Percentiles rank a stretch among this genome's conserved stretches.
Evolutionary conservation across 2,888 invertebrate species (phyloP).

Genomic region (Rotaria socialis): DNA sequence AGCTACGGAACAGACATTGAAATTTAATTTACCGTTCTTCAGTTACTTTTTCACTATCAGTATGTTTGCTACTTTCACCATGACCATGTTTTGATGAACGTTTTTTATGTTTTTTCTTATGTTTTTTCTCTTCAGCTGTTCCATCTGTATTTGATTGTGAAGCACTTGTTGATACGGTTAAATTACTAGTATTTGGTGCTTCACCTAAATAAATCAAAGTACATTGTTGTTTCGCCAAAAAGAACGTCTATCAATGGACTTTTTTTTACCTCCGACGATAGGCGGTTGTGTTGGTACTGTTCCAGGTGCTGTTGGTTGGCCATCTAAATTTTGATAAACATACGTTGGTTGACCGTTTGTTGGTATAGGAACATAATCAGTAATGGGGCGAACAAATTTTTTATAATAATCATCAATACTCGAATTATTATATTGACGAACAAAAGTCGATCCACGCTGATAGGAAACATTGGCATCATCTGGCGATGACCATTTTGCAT

Average conservation of each 20-base stretch:
- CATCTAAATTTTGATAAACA: constrained; percentile 20
- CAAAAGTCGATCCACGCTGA: neutral
- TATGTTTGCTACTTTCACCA: neutral
- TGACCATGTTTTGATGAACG: constrained; percentile 1
- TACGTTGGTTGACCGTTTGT: constrained; percentile 28
- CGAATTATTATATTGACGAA: constrained; percentile 1
- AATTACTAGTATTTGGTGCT: too few species aligned
- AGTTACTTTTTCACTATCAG: neutral
- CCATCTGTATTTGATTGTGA: neutral
- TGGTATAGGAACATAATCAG: constrained; percentile 27
- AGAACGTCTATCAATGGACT: too few species aligned
- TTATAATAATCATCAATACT: constrained; percentile 25
- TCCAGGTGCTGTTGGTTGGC: neutral
- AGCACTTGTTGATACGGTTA: neutral
- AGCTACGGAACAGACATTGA: neutral
- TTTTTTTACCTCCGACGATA: too few species aligned
- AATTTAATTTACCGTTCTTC: neutral
- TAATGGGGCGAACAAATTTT: constrained; percentile 14
- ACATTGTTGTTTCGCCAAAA: neutral
- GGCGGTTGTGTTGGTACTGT: neutral
- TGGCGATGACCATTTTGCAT: neutral
- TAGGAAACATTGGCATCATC: neutral
- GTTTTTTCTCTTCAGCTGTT: neutral
- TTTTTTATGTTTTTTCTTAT: constrained; percentile 37
- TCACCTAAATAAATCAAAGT: neutral